phyloP scores from a whole-genome alignment of 2,113 vertebrate species.

The Azemiops feae region DNA sequence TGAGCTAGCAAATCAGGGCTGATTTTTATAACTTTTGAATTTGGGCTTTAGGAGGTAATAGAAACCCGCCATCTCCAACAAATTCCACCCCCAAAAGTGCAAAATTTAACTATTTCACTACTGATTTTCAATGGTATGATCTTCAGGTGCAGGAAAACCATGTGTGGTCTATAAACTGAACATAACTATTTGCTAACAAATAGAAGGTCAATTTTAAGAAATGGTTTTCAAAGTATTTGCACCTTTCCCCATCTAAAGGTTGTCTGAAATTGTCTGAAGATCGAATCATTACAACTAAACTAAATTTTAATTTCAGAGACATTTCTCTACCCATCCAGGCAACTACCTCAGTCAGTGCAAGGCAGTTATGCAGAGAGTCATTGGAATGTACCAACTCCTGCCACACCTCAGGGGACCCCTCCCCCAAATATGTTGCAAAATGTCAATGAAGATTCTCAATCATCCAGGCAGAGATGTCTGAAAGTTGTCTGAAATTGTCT shows the following conservation, averaged over 20 bases:
- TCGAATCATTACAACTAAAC: neutral
- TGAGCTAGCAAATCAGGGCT: neutral
- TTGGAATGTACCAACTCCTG: neutral
- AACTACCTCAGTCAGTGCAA: neutral
- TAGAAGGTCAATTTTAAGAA: too few relatives aligned
- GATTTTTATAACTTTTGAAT: neutral
- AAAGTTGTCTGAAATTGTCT: neutral
- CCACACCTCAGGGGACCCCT: neutral
- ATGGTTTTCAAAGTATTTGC: too few relatives aligned
- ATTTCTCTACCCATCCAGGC: neutral
- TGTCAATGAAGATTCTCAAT: neutral
- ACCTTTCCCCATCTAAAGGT: neutral
- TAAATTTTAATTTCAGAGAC: neutral
- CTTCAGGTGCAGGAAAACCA: neutral
- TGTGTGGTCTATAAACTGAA: neutral
- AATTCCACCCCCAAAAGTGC: neutral
- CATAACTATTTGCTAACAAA: too few relatives aligned
- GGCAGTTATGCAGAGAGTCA: neutral
- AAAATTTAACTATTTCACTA: neutral
- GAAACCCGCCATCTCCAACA: neutral
- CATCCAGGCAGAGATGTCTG: neutral
- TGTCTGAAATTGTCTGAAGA: neutral
- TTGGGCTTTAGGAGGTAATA: neutral
- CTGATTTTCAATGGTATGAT: neutral
- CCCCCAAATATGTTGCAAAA: neutral